Evolutionary conservation across 1,140 invertebrate species (phyloP), one percentile per base, ranked within the genome.

Genomic region (Pseudomyrmex pallidus): DNA sequence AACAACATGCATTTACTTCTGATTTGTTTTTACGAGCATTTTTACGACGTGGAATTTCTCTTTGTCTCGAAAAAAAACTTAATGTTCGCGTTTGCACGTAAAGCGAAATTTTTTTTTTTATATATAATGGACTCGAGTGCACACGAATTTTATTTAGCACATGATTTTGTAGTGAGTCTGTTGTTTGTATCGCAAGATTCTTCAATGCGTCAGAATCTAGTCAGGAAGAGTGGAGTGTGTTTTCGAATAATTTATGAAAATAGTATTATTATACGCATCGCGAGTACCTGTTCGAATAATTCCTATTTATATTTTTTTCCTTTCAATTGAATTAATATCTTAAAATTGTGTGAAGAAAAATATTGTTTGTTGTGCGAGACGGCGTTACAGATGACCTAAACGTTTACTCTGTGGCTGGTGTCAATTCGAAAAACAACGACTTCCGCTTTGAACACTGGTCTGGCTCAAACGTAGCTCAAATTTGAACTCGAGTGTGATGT

Each of bases 271-370:
- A 63, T 74, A 84, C 50, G 59, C 74, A 80, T 35, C 35, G 82
- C 48, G 54, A 72, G 85, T 87, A 87, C 85, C 85, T 87, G 86
- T 84, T 84, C 25, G 66, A 87, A 50, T 80, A 73, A 87, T 87
- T 87, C 82, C 82, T 84, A 80, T 20, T 70, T 20, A 61, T 64
- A 63, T 63, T 74, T 20, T 20, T 59, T 74, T 67, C 2, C 3
- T 62, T 82, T 84, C 0, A n/a, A 86, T 61, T 68, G 15, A 54
- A 63, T 74, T 66, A 56, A 83, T 35, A 35, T 35, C 9, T 64
- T 25, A 20, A 52, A 52, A 20, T 73, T 83, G 44, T 67, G 67
- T 57, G 48, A 82, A 35, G 7, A 35, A 35, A 35, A 35, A 35
- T 35, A 35, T 35, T 35, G 35, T 35, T 35, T 35, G 22, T 59